Conservation (phyloP, 2,888 invertebrate species). For the Coremacera marginata region DNA sequence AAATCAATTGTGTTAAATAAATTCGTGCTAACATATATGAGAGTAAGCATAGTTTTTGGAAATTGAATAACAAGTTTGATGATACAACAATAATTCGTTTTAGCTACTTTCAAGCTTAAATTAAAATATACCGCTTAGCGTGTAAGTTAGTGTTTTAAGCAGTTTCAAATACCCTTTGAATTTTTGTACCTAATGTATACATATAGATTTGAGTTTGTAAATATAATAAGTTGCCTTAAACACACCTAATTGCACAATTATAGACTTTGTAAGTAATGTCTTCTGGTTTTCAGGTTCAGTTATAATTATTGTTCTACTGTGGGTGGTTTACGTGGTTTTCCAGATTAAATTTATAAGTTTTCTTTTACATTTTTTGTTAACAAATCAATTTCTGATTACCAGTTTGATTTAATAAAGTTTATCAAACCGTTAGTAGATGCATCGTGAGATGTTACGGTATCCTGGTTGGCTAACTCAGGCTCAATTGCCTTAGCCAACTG, state of each 20-base stretch:
- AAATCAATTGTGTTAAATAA: background rate
- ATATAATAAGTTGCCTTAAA: constrained; percentile 3
- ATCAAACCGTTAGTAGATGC: constrained; percentile 97
- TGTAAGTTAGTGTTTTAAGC: background rate
- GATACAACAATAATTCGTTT: background rate
- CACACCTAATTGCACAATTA: constrained; percentile 21
- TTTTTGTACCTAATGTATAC: constrained; percentile 16
- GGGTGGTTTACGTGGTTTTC: constrained; percentile 10
- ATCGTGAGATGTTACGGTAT: constrained; percentile 83
- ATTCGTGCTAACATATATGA: background rate
- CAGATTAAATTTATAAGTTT: background rate
- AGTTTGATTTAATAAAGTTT: constrained; percentile 87
- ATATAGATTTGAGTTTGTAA: constrained; percentile 14
- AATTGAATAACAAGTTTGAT: background rate
- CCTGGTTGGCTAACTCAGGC: constrained; percentile 83
- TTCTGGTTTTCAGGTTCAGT: constrained; percentile 4
- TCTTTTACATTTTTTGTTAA: constrained; percentile 8
- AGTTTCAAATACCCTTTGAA: background rate
- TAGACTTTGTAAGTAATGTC: background rate
- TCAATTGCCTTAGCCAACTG: constrained; percentile 98
- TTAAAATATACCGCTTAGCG: background rate
- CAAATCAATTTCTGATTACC: constrained; percentile 52
- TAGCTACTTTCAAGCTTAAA: constrained; percentile 12
- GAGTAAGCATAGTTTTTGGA: background rate
- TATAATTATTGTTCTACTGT: constrained; percentile 18